phyloP scores from a whole-genome alignment of 2,888 invertebrate genomes.

The Ochropleura leucogaster region DNA sequence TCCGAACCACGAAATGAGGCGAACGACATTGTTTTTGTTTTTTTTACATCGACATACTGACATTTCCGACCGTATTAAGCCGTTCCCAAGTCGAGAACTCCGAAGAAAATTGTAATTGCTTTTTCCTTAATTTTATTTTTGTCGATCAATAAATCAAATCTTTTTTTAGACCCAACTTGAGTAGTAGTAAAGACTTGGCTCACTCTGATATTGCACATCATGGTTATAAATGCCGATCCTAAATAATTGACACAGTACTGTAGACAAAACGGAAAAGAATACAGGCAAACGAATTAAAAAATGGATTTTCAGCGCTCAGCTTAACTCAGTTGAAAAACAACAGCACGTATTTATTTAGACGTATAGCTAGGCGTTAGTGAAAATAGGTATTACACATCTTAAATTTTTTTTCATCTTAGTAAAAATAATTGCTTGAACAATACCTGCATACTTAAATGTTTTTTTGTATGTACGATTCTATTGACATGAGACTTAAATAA shows the following conservation, averaged over 20 bases:
- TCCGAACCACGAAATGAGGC: neutral
- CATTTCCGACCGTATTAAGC: neutral
- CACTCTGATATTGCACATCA: conserved; percentile 10
- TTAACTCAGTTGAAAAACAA: neutral
- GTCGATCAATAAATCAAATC: conserved; percentile 2
- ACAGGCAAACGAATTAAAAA: neutral
- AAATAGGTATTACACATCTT: neutral
- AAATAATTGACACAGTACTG: conserved; percentile 30
- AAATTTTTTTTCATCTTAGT: neutral
- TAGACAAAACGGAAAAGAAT: neutral
- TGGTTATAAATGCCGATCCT: neutral
- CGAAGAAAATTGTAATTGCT: conserved; percentile 1
- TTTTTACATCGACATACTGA: conserved; percentile 1
- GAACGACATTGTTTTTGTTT: neutral
- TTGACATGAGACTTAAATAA: neutral
- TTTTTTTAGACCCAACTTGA: conserved; percentile 7
- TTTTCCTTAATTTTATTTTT: neutral
- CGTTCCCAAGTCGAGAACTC: neutral
- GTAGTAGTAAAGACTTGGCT: neutral
- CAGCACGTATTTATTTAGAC: neutral
- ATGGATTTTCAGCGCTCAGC: neutral
- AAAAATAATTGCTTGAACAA: neutral
- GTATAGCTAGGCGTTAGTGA: neutral
- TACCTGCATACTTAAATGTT: conserved; percentile 1
- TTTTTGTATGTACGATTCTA: neutral